Conservation (phyloP, 2,888 invertebrate genomes). For the Caenorhabditis becei region DNA sequence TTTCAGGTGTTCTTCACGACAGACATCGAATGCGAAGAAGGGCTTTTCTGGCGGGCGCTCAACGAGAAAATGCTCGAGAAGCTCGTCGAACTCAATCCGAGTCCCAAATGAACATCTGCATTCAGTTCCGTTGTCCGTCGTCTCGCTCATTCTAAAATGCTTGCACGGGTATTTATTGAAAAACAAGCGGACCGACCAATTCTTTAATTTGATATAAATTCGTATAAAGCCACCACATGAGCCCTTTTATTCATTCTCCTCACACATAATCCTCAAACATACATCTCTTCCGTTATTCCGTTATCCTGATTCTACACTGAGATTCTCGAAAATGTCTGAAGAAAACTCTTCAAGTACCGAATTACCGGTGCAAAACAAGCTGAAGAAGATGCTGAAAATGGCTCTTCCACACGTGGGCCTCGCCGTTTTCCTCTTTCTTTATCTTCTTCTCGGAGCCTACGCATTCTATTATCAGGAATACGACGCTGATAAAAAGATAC, state of each 20-base stretch:
- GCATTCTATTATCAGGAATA: slow-evolving; percentile 76
- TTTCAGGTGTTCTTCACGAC: slow-evolving; percentile 68
- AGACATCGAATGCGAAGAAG: slow-evolving; percentile 66
- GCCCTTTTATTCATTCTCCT: slow-evolving; percentile 4
- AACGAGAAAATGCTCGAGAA: slow-evolving; percentile 53
- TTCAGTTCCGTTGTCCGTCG: neutral
- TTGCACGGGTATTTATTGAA: slow-evolving; percentile 13
- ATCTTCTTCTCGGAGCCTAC: slow-evolving; percentile 76
- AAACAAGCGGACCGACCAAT: neutral
- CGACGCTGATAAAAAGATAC: slow-evolving; percentile 73
- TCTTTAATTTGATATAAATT: slow-evolving; percentile 4
- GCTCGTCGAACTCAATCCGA: slow-evolving; percentile 32
- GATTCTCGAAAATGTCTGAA: slow-evolving; percentile 44
- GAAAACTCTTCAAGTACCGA: slow-evolving; percentile 57
- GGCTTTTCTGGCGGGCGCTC: slow-evolving; percentile 61
- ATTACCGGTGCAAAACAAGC: slow-evolving; percentile 44
- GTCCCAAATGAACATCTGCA: neutral
- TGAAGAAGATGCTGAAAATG: slow-evolving; percentile 74
- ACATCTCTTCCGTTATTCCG: neutral
- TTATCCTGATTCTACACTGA: too few relatives aligned
- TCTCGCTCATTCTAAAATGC: neutral
- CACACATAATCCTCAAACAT: neutral
- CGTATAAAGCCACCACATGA: slow-evolving; percentile 20
- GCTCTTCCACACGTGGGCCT: slow-evolving; percentile 79
- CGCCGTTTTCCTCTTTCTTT: slow-evolving; percentile 76